Percentiles rank a stretch among this genome's conserved stretches.
Conservation (phyloP, 2,797 vertebrate genomes). For the Sphenodon punctatus region DNA sequence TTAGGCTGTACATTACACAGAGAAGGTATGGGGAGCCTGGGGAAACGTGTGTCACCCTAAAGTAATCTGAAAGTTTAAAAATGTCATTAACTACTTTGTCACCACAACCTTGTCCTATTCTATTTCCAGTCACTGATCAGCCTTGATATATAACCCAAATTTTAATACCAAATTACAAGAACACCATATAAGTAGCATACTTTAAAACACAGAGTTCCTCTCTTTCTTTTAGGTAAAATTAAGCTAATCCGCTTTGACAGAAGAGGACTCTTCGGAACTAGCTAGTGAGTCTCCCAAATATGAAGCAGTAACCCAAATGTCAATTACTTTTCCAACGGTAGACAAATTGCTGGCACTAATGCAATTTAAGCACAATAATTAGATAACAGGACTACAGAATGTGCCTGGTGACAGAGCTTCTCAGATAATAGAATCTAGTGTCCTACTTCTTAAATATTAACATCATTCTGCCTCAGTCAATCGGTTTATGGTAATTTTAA, state of each 20-base stretch:
- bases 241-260: conserved; percentile 75
- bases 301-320: conserved; percentile 79
- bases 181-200: conserved; percentile 11
- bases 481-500: conserved; percentile 81
- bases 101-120: conserved; percentile 39
- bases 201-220: conserved; percentile 38
- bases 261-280: conserved; percentile 71
- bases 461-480: conserved; percentile 80
- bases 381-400: conserved; percentile 81
- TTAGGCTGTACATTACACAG: background rate
- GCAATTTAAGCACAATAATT: conserved; percentile 82
- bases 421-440: conserved; percentile 82
- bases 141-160: conserved; percentile 61
- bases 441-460: conserved; percentile 83
- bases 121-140: conserved; percentile 59
- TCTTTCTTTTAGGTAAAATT: conserved; percentile 63
- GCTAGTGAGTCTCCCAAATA: conserved; percentile 73
- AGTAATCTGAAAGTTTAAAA: conserved; percentile 65
- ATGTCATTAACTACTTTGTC: conserved; percentile 62
- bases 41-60: background rate
- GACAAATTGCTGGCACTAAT: conserved; percentile 82
- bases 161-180: conserved; percentile 68
- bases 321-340: conserved; percentile 80
- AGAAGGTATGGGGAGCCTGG: too few relatives aligned
- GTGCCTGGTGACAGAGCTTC: conserved; percentile 80